Conservation (phyloP, 2,888 invertebrate genomes). For the Hyposoter dolosus region DNA sequence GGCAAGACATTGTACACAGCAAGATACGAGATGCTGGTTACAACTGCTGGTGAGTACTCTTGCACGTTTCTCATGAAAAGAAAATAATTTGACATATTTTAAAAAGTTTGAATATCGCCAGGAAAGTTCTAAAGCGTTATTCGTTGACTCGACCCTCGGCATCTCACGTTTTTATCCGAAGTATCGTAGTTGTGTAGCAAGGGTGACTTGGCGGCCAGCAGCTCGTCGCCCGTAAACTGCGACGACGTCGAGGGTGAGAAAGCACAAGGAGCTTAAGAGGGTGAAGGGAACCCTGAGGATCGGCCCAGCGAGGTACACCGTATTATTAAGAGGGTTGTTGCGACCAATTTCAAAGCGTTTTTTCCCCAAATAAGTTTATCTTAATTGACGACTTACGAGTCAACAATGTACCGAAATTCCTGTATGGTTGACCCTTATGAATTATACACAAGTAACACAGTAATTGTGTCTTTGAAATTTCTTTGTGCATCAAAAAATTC, state of each 20-base stretch:
- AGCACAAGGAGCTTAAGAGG: constrained; percentile 68
- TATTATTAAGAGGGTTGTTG: constrained; percentile 69
- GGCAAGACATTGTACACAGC: constrained; percentile 71
- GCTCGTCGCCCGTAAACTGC: constrained; percentile 67
- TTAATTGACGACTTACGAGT: constrained; percentile 78
- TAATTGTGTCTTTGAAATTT: constrained; percentile 20
- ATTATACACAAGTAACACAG: constrained; percentile 4
- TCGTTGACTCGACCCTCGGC: constrained; percentile 63
- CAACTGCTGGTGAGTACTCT: constrained; percentile 33
- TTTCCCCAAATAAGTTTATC: constrained; percentile 78
- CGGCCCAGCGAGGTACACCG: constrained; percentile 48
- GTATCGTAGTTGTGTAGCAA: constrained; percentile 50
- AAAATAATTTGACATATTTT: constrained; percentile 84
- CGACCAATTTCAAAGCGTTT: constrained; percentile 80
- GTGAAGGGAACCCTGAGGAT: constrained; percentile 57
- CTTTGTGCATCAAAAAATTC: background rate
- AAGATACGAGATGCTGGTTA: constrained; percentile 44
- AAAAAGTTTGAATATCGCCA: constrained; percentile 82
- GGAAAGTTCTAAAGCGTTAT: constrained; percentile 77
- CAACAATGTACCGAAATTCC: constrained; percentile 21
- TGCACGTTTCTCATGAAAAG: constrained; percentile 75
- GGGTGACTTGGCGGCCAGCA: constrained; percentile 67
- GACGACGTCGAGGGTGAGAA: constrained; percentile 69
- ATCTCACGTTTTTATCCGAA: constrained; percentile 40
- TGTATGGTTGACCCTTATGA: constrained; percentile 13